phyloP scores from a whole-genome alignment of 2,113 vertebrate species.

The Psilopsiagon aymara region DNA sequence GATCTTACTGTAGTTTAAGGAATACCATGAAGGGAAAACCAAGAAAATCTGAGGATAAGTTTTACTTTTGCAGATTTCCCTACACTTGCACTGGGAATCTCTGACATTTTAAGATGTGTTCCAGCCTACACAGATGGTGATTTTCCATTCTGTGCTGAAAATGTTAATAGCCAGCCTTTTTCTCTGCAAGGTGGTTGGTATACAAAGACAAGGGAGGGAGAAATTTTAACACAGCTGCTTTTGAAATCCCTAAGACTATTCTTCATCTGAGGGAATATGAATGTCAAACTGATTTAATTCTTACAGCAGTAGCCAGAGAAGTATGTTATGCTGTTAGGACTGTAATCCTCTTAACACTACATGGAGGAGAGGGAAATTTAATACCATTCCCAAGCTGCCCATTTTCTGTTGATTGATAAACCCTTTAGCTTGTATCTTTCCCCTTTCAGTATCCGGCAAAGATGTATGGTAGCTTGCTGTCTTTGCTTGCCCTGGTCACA shows the following conservation, averaged over 20 bases:
- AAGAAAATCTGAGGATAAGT: neutral
- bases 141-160: neutral
- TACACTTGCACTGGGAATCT: neutral
- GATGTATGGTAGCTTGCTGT: neutral
- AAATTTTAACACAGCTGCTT: neutral
- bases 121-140: neutral
- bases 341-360: neutral
- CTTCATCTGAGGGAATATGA: neutral
- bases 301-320: neutral
- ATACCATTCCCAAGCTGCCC: neutral
- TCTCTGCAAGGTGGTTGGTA: neutral
- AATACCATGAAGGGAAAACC: neutral
- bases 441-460: neutral
- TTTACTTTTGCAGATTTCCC: neutral
- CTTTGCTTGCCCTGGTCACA: neutral
- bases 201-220: neutral
- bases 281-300: neutral
- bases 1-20: conserved; percentile 14
- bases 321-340: neutral
- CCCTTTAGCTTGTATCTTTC: neutral
- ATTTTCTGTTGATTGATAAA: neutral
- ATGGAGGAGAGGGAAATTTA: neutral
- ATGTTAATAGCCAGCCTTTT: neutral
- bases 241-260: neutral
- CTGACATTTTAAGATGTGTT: neutral